These are phyloP conservation scores for Corythaixoides concolor DNA, from an alignment of 2,113 vertebrate species.

Conservation along the genomic window DNA sequence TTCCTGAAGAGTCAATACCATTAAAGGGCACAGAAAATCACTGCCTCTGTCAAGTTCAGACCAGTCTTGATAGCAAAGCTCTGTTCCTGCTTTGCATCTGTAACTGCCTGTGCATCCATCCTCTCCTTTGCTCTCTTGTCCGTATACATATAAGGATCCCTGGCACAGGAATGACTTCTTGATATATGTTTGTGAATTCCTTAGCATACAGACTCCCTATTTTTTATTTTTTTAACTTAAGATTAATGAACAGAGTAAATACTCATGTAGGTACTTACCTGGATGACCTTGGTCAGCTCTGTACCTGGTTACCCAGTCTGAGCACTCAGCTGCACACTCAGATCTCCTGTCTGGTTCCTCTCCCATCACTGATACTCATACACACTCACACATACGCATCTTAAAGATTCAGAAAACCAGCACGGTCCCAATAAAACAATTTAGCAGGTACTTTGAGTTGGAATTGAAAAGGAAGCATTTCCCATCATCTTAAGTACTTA, in stretches of 20 bases:
- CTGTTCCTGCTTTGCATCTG: not conserved
- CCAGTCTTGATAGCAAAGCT: not conserved
- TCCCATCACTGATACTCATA: not conserved
- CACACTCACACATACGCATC: too few species aligned
- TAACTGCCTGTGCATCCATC: not conserved
- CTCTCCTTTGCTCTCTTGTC: not conserved
- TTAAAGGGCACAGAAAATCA: constrained; percentile 27
- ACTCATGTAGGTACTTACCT: not conserved
- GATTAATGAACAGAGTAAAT: not conserved
- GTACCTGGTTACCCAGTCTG: not conserved
- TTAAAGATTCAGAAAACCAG: not conserved
- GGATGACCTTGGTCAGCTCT: not conserved
- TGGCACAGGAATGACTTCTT: not conserved
- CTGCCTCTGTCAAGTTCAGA: not conserved
- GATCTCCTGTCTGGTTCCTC: not conserved
- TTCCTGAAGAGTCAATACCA: not conserved
- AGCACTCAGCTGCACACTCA: not conserved
- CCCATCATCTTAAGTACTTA: not conserved
- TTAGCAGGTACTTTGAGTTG: not conserved
- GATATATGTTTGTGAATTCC: not conserved
- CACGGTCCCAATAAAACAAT: not conserved
- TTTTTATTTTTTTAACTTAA: not conserved
- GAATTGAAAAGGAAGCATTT: not conserved
- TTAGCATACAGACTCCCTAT: not conserved
- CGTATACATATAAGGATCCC: not conserved